phyloP scores from a whole-genome alignment of 2,888 invertebrate species.

The Diaphora mendica region DNA sequence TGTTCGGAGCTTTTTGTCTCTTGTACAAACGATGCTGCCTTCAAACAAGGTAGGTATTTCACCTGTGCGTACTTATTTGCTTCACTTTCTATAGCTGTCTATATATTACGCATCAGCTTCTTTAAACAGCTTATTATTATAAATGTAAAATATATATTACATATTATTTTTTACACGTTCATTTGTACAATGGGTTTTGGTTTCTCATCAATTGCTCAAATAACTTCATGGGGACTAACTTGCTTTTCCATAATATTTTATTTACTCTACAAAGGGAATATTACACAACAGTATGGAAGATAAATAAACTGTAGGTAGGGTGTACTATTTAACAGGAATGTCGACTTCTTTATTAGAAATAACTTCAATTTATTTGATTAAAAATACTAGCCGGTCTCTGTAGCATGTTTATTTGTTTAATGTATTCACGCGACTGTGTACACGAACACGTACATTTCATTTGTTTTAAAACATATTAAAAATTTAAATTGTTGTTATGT shows the following conservation, averaged over 20 bases:
- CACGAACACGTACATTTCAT: conserved; percentile 1
- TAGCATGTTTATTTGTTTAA: conserved; percentile 55
- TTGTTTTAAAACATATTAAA: not conserved
- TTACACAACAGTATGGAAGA: conserved; percentile 8
- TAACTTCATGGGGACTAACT: conserved; percentile 31
- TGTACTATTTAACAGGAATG: conserved; percentile 38
- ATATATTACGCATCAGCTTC: conserved; percentile 57
- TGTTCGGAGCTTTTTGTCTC: conserved; percentile 46
- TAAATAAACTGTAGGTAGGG: conserved; percentile 38
- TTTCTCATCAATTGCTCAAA: conserved; percentile 43
- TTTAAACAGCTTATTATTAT: conserved; percentile 53
- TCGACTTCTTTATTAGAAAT: conserved; percentile 30
- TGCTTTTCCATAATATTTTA: conserved; percentile 33
- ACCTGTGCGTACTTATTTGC: conserved; percentile 54
- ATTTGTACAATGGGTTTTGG: conserved; percentile 37
- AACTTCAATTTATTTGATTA: conserved; percentile 13
- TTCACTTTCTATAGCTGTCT: conserved; percentile 63
- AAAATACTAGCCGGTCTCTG: conserved; percentile 41
- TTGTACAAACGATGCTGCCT: conserved; percentile 64
- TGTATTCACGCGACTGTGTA: conserved; percentile 32
- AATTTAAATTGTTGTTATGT: not conserved
- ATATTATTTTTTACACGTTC: conserved; percentile 22
- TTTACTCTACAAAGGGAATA: conserved; percentile 22
- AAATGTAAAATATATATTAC: conserved; percentile 26
- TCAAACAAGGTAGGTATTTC: conserved; percentile 77